Evolutionary conservation across 2,888 invertebrate genomes (phyloP).

Genomic region (Aplocera efformata): DNA sequence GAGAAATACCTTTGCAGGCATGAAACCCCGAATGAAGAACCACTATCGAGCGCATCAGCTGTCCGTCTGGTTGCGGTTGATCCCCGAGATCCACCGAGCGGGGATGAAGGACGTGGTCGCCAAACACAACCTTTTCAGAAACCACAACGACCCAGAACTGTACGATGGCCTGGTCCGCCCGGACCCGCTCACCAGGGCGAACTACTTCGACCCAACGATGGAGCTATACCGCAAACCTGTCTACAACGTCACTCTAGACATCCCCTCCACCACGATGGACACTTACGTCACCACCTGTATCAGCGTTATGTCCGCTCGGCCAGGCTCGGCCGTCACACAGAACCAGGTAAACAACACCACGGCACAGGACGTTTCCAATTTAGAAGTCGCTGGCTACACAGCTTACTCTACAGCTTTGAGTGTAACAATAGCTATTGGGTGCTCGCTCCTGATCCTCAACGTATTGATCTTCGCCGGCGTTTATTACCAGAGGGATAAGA

Average conservation of each 20-base stretch:
- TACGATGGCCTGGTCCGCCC: constrained; percentile 94
- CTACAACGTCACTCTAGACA: constrained; percentile 76
- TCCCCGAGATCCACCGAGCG: constrained; percentile 93
- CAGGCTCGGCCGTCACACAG: constrained; percentile 68
- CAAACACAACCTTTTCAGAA: constrained; percentile 93
- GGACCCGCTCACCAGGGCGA: constrained; percentile 86
- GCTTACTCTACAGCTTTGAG: constrained; percentile 88
- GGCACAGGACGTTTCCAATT: constrained; percentile 87
- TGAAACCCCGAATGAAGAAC: constrained; percentile 95
- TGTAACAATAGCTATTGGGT: constrained; percentile 90
- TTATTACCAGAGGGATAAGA: constrained; percentile 90
- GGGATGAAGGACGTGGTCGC: constrained; percentile 95
- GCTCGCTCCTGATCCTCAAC: constrained; percentile 89
- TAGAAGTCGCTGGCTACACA: constrained; percentile 88
- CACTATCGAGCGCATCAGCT: constrained; percentile 98
- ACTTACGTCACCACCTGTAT: constrained; percentile 86
- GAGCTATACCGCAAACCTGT: constrained; percentile 83
- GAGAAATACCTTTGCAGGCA: constrained; percentile 85
- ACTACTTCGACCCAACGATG: constrained; percentile 82
- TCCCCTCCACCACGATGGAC: constrained; percentile 79
- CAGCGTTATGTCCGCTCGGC: constrained; percentile 85
- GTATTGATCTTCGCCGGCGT: constrained; percentile 91
- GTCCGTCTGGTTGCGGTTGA: constrained; percentile 95
- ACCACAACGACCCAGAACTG: constrained; percentile 92
- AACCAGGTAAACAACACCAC: constrained; percentile 82